Evolutionary conservation across 2,113 vertebrate genomes (phyloP), one percentile per base, ranked within the genome.

Genomic region (Cinclus mexicanus): DNA sequence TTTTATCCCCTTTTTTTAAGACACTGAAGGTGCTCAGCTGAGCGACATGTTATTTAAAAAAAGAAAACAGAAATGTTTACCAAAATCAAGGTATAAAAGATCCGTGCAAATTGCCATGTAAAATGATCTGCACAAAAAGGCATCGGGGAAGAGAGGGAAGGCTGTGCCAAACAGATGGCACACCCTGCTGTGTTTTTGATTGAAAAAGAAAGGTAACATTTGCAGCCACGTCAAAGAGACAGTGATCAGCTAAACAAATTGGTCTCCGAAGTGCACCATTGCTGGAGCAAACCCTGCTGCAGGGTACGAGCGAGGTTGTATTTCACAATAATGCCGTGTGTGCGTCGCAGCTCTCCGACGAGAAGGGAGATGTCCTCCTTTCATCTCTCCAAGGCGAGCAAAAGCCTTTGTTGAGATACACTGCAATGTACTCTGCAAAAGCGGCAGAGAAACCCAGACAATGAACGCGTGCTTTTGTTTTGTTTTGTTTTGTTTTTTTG

Each of bases 181-280:
- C 98, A 98, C 98, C 98, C 98, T 98, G 98, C 98, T 98, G 98
- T 98, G 98, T 98, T 98, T 98, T 98, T 99, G 98, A 99, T 98
- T 99, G 98, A 98, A 99, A 99, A 98, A 98, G 98, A 98, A 98
- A 98, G 98, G 98, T 98, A 98, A 98, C 98, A 99, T 99, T 99
- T 99, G 98, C 98, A 98, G 98, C 98, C 98, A 98, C 98, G 98
- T 98, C 98, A 98, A 97, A 98, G 98, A 98, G 97, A 96, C 97
- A 97, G 98, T 98, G 98, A 99, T 98, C 98, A 98, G 98, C 97
- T 98, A 98, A 98, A 98, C 98, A 99, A 99, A 99, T 99, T 97
- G 98, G 98, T 98, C 99, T 99, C 99, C 42, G 83, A 98, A 98
- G 98, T 98, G 97, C 98, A 95, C 97, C 98, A 97, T 98, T 97